Conservation (phyloP, 2,113 vertebrate species). For the Australoheros scitulus region DNA sequence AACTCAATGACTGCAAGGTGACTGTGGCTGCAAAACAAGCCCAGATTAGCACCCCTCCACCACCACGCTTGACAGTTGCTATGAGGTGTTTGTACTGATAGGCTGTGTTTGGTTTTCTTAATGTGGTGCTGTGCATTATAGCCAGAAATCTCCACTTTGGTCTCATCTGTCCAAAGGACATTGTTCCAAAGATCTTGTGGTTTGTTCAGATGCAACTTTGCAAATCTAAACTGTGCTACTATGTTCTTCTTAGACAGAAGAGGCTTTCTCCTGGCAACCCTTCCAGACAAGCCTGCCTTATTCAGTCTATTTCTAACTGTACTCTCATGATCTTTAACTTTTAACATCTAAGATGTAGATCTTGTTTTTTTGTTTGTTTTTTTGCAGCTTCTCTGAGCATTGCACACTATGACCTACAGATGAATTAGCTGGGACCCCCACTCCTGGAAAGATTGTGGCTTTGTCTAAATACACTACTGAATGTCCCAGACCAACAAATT, state of each 20-base stretch:
- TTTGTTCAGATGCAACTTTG: not conserved
- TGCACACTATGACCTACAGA: not conserved
- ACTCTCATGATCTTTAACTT: not conserved
- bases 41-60: not conserved
- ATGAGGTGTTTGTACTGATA: not conserved
- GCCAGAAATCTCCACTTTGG: too few species aligned
- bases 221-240: not conserved
- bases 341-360: not conserved
- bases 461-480: not conserved
- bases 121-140: not conserved
- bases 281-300: not conserved
- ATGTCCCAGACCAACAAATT: not conserved
- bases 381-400: not conserved
- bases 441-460: not conserved
- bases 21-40: not conserved
- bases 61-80: not conserved
- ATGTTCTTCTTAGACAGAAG: not conserved
- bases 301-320: not conserved
- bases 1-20: not conserved
- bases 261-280: not conserved
- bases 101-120: not conserved
- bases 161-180: too few species aligned
- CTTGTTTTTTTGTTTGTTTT: not conserved
- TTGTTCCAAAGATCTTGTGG: not conserved
- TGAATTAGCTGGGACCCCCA: not conserved